phyloP scores from a whole-genome alignment of 2,113 vertebrate species.

The Dicerorhinus sumatrensis region DNA sequence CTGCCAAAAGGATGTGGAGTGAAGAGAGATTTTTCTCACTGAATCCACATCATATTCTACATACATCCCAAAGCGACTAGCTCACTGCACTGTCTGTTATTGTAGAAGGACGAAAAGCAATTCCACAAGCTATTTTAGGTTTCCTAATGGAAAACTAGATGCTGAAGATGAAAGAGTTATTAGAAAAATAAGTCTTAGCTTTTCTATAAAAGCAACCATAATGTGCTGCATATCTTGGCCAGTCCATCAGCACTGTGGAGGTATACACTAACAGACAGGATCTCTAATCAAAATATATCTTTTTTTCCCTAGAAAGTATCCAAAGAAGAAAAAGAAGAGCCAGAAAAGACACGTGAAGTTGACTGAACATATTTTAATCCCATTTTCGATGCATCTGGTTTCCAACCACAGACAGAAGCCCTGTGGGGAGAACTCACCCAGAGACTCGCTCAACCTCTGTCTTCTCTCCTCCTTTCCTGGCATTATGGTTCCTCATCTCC shows the following conservation, averaged over 20 bases:
- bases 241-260: conserved; percentile 50
- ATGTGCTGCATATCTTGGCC: not conserved
- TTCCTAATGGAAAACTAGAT: conserved; percentile 83
- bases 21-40: conserved; percentile 7
- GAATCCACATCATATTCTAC: conserved; percentile 44
- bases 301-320: not conserved
- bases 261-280: conserved; percentile 47
- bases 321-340: not conserved
- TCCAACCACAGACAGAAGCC: not conserved
- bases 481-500: not conserved
- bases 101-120: conserved; percentile 75
- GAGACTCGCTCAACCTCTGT: accelerated
- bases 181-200: conserved; percentile 81
- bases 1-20: not conserved
- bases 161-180: conserved; percentile 82
- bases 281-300: conserved; percentile 55
- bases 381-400: not conserved
- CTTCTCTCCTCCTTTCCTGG: not conserved
- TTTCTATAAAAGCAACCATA: conserved; percentile 78
- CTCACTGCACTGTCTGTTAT: conserved; percentile 65
- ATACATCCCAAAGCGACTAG: conserved; percentile 63
- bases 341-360: not conserved
- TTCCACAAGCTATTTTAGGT: conserved; percentile 80
- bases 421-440: no score
- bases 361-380: not conserved